Evolutionary conservation across 2,113 vertebrate genomes (phyloP).

Genomic region (Upupa epops): DNA sequence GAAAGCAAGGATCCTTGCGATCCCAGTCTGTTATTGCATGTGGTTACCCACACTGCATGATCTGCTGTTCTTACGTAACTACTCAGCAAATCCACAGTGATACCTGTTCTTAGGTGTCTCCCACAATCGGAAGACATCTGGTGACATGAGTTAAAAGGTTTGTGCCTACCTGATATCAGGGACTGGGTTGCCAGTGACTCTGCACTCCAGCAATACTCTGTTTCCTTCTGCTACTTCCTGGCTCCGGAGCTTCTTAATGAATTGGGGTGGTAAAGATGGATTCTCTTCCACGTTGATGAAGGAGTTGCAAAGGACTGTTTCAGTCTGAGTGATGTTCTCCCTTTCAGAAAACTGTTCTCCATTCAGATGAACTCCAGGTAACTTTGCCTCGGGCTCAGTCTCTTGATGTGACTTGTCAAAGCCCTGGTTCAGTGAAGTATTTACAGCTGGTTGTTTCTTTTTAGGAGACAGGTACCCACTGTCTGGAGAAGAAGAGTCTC

Average conservation of each 20-base stretch:
- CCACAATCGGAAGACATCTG: not conserved
- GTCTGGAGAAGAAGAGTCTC: constrained; percentile 93
- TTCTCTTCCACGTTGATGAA: not conserved
- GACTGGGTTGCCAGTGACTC: constrained; percentile 85
- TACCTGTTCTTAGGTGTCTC: not conserved
- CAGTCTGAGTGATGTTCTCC: not conserved
- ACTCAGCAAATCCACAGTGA: not conserved
- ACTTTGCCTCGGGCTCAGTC: constrained; percentile 29
- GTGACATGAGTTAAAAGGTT: not conserved
- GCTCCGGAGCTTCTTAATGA: constrained; percentile 92
- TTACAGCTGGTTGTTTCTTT: constrained; percentile 62
- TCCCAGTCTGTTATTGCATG: not conserved
- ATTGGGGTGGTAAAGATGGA: constrained; percentile 79
- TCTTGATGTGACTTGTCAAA: constrained; percentile 52
- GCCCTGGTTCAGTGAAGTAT: constrained; percentile 46
- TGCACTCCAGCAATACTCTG: constrained; percentile 87
- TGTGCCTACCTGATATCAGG: constrained; percentile 86
- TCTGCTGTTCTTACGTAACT: not conserved
- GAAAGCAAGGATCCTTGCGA: not conserved
- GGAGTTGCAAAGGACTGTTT: not conserved
- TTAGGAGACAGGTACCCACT: constrained; percentile 94
- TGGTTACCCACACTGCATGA: not conserved
- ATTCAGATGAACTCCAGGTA: not conserved
- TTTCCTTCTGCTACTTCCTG: constrained; percentile 95
- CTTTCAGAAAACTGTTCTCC: not conserved